Evolutionary conservation across 1,140 invertebrate species (phyloP).

Genomic region (Drosophila sturtevanti): DNA sequence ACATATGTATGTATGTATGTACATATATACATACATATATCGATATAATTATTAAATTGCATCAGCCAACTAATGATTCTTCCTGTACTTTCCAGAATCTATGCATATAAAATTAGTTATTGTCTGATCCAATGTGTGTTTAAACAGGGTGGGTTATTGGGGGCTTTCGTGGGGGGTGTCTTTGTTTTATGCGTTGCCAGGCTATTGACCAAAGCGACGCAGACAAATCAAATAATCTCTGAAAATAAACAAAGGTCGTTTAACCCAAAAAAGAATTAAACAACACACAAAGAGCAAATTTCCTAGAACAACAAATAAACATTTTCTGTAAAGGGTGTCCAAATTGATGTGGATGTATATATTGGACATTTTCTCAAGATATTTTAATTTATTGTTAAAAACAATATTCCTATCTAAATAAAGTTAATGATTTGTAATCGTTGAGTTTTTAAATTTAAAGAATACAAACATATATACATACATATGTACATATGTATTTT

Average conservation of each 20-base stretch:
- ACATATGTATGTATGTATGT: conserved; percentile 1
- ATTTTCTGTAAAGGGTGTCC: not conserved
- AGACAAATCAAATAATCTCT: conserved; percentile 36
- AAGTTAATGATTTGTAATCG: too few relatives aligned
- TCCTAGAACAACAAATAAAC: not conserved
- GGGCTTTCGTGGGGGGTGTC: not conserved
- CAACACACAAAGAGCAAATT: conserved; percentile 38
- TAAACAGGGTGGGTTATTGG: conserved; percentile 1
- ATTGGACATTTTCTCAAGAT: too few relatives aligned
- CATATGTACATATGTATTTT: conserved; percentile 1
- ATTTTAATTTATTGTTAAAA: too few relatives aligned
- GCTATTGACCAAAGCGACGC: conserved; percentile 45
- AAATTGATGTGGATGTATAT: too few relatives aligned
- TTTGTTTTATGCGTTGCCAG: conserved; percentile 7
- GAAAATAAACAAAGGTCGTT: conserved; percentile 51
- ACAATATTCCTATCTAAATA: too few relatives aligned
- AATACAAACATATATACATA: too few relatives aligned
- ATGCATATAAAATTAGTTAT: not conserved
- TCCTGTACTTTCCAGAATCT: conserved; percentile 4
- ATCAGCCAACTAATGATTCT: not conserved
- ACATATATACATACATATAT: not conserved
- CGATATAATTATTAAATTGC: not conserved
- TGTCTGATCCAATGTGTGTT: not conserved
- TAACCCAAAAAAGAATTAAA: conserved; percentile 20
- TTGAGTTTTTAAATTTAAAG: not conserved